Percentiles rank a stretch among this genome's conserved stretches.
Conservation (phyloP, 1,140 invertebrate species). For the Solen grandis region DNA sequence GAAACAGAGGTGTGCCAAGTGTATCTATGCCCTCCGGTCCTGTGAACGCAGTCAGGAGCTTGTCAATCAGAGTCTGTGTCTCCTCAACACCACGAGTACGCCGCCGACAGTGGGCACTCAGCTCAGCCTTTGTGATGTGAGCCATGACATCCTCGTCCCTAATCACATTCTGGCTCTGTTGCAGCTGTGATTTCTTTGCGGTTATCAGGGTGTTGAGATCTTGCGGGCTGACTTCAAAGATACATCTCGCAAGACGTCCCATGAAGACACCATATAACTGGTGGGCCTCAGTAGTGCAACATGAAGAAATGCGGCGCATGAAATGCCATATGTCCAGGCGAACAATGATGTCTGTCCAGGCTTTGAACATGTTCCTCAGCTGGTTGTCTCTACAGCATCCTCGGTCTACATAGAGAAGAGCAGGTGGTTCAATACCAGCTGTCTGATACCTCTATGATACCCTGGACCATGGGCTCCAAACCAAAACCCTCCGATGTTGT, state of each 20-base stretch:
- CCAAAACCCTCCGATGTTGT: conserved; percentile 51
- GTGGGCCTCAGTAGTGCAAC: conserved; percentile 62
- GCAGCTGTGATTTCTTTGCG: conserved; percentile 58
- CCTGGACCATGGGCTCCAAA: conserved; percentile 27
- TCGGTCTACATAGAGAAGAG: conserved; percentile 54
- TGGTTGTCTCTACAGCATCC: conserved; percentile 20
- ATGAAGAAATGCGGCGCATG: conserved; percentile 61
- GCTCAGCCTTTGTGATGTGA: conserved; percentile 35
- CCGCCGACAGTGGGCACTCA: conserved; percentile 61
- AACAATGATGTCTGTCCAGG: conserved; percentile 43
- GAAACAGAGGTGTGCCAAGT: conserved; percentile 46
- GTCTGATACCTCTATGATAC: conserved; percentile 29
- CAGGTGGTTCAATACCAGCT: conserved; percentile 25
- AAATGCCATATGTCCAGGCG: conserved; percentile 71
- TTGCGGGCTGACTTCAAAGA: conserved; percentile 60
- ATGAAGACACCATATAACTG: conserved; percentile 63
- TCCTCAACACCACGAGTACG: conserved; percentile 52
- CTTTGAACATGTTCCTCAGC: conserved; percentile 14
- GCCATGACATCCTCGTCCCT: conserved; percentile 5
- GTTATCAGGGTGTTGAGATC: conserved; percentile 50
- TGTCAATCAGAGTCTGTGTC: conserved; percentile 27
- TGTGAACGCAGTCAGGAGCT: conserved; percentile 26
- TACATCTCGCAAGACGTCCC: conserved; percentile 56
- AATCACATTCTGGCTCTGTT: background rate
- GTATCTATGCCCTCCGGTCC: conserved; percentile 39